Evolutionary conservation across 1,140 invertebrate genomes (phyloP).

Genomic region (Zaprionus lachaisei): DNA sequence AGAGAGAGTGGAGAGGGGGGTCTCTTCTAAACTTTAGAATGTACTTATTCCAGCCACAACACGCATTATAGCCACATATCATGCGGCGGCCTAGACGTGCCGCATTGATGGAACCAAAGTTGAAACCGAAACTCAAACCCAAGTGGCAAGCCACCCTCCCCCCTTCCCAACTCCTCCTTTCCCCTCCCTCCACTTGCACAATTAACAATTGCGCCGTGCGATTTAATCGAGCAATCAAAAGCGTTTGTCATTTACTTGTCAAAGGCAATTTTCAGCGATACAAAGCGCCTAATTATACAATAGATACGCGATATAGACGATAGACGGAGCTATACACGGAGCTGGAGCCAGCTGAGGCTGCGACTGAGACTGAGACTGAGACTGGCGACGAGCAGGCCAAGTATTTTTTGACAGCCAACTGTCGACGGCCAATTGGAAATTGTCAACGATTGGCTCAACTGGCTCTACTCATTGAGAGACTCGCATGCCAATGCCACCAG

Average conservation of each 20-base stretch:
- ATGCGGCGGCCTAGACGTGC: constrained; percentile 51
- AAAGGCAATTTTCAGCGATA: constrained; percentile 69
- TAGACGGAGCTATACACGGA: neutral
- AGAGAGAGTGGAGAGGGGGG: too few relatives aligned
- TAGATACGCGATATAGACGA: constrained; percentile 13
- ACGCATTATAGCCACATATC: constrained; percentile 78
- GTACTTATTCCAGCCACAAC: constrained; percentile 65
- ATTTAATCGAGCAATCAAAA: constrained; percentile 82
- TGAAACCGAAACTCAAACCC: constrained; percentile 22
- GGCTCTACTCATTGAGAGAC: neutral
- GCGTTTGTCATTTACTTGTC: constrained; percentile 80
- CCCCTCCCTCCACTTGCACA: constrained; percentile 31
- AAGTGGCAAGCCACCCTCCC: constrained; percentile 3
- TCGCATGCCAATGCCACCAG: neutral
- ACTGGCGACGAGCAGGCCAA: neutral
- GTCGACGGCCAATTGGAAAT: constrained; percentile 28
- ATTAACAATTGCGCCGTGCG: constrained; percentile 72
- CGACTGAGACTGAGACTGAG: constrained; percentile 12
- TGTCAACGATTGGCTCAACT: constrained; percentile 1
- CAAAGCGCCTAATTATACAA: constrained; percentile 70
- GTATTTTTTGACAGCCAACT: constrained; percentile 62
- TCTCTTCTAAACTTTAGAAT: constrained; percentile 68
- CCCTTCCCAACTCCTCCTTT: neutral
- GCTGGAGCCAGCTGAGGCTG: constrained; percentile 5
- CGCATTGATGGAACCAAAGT: constrained; percentile 47